phyloP scores from a whole-genome alignment of 1,140 invertebrate species.

The Drosophila parvula region DNA sequence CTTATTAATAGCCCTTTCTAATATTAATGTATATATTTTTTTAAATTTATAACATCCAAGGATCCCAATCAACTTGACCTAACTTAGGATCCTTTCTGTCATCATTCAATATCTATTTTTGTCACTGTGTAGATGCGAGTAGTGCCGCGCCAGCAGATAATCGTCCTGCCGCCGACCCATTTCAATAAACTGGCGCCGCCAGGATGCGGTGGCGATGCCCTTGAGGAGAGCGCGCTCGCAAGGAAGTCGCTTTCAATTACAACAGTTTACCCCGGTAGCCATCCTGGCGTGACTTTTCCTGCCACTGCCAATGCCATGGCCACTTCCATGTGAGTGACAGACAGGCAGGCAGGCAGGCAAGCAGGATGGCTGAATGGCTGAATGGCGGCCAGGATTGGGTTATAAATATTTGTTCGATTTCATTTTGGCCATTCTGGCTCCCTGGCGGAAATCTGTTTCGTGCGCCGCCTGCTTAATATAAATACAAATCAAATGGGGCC shows the following conservation, averaged over 20 bases:
- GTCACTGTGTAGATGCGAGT: conserved; percentile 13
- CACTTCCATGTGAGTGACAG: conserved; percentile 52
- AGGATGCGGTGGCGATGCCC: conserved; percentile 51
- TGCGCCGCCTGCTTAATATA: conserved; percentile 55
- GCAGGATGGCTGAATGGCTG: not conserved
- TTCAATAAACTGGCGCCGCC: conserved; percentile 69
- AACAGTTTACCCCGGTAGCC: conserved; percentile 58
- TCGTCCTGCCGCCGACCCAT: conserved; percentile 54
- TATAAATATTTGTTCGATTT: conserved; percentile 79
- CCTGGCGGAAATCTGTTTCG: conserved; percentile 61
- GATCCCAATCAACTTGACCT: not conserved
- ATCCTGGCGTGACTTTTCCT: conserved; percentile 62
- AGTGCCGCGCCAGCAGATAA: conserved; percentile 58
- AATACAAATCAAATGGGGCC: conserved; percentile 70
- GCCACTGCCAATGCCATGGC: conserved; percentile 52
- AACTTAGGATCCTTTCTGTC: not conserved
- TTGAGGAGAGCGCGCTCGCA: conserved; percentile 51
- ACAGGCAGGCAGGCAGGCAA: conserved; percentile 10
- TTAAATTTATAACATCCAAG: too few relatives aligned
- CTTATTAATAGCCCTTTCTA: too few relatives aligned
- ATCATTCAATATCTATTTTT: not conserved
- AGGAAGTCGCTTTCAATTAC: conserved; percentile 80
- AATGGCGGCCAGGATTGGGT: conserved; percentile 37
- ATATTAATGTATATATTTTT: too few relatives aligned
- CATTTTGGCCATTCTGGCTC: conserved; percentile 49